These are phyloP conservation scores for Antechinus stuartii DNA, from an alignment of 2,113 vertebrate genomes.

Conservation along the genomic window DNA sequence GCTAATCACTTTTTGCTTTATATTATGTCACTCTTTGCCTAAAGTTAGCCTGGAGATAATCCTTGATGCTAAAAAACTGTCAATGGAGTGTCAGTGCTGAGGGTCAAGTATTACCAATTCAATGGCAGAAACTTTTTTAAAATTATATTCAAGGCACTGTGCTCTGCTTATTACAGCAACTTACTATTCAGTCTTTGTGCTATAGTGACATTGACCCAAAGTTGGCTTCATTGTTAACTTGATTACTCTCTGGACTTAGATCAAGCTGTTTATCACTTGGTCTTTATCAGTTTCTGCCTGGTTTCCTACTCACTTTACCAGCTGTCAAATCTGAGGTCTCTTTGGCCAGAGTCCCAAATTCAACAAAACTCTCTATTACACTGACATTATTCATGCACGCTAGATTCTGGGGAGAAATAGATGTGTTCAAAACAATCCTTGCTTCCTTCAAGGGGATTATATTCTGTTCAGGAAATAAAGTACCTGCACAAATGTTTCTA, in stretches of 20 bases:
- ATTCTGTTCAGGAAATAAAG: neutral
- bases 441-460: neutral
- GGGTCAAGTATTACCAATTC: neutral
- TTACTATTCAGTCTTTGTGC: neutral
- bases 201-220: neutral
- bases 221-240: neutral
- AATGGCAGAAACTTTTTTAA: neutral
- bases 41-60: neutral
- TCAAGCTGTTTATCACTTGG: neutral
- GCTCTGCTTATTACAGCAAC: neutral
- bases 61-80: neutral
- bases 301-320: neutral
- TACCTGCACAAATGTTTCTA: neutral
- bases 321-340: neutral
- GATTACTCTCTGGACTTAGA: neutral
- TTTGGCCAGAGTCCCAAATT: neutral
- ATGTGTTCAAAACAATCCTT: neutral
- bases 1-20: neutral
- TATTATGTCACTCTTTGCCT: neutral
- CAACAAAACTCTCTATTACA: neutral
- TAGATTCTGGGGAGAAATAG: neutral
- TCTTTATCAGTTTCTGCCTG: neutral
- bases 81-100: neutral
- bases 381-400: neutral
- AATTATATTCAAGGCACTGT: neutral